Conservation (phyloP, 2,888 invertebrate species). For the Salticus scenicus region DNA sequence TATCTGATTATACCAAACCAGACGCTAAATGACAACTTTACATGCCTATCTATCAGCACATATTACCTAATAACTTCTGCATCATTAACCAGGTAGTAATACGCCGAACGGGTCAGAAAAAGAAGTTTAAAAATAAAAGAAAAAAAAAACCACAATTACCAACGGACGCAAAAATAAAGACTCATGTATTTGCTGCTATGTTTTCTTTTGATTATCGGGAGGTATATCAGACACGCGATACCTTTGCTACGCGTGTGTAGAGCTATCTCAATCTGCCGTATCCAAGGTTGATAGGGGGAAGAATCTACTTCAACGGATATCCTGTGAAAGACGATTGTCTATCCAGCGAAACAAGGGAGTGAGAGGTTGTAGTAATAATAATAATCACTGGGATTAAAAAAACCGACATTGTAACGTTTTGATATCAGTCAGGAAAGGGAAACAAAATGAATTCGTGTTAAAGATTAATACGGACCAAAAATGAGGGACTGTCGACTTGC, state of each 20-base stretch:
- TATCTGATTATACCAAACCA: constrained; percentile 23
- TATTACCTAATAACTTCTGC: constrained; percentile 47
- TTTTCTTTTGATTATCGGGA: constrained; percentile 40
- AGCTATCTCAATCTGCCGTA: constrained; percentile 39
- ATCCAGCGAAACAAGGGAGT: constrained; percentile 27
- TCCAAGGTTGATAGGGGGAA: constrained; percentile 46
- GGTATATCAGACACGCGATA: constrained; percentile 53
- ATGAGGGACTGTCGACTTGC: neutral
- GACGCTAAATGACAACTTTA: constrained; percentile 9
- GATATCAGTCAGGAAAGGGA: constrained; percentile 22
- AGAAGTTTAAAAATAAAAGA: neutral
- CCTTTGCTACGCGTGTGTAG: constrained; percentile 41
- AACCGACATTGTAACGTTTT: constrained; percentile 39
- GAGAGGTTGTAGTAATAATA: constrained; percentile 27
- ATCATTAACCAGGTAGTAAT: constrained; percentile 28
- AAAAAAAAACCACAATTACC: constrained; percentile 22
- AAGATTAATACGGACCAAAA: neutral
- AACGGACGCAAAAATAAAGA: constrained; percentile 10
- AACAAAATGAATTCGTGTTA: constrained; percentile 31
- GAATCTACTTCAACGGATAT: constrained; percentile 51
- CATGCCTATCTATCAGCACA: constrained; percentile 27
- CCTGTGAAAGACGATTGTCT: constrained; percentile 53
- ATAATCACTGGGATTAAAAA: constrained; percentile 45
- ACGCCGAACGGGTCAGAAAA: neutral
- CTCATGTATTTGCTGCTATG: constrained; percentile 15